phyloP scores from a whole-genome alignment of 2,888 invertebrate genomes.

The Stratiomys singularior region DNA sequence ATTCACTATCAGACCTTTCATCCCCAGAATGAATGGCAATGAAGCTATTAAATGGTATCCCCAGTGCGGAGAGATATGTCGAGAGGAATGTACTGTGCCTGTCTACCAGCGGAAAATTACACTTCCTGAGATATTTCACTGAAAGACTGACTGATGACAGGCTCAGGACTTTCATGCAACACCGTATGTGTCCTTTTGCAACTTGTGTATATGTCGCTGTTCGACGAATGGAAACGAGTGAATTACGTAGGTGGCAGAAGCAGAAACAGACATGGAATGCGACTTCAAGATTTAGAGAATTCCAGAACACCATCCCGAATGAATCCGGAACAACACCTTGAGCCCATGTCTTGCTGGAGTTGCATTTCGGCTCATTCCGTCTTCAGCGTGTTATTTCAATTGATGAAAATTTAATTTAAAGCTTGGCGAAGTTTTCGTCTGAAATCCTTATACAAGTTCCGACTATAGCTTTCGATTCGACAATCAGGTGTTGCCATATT shows the following conservation, averaged over 20 bases:
- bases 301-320: slow-evolving; percentile 12
- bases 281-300: not conserved
- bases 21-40: not conserved
- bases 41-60: not conserved
- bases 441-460: slow-evolving; percentile 1
- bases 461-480: not conserved
- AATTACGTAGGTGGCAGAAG: not conserved
- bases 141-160: slow-evolving; percentile 39
- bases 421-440: slow-evolving; percentile 43
- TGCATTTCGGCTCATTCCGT: not conserved
- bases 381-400: slow-evolving; percentile 44
- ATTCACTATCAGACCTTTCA: slow-evolving; percentile 1
- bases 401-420: slow-evolving; percentile 51
- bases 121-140: slow-evolving; percentile 1
- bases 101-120: slow-evolving; percentile 33
- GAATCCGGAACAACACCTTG: slow-evolving; percentile 7
- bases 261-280: not conserved
- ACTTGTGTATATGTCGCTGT: too few species aligned
- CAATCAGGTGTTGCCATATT: not conserved
- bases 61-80: not conserved
- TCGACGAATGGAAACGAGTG: not conserved
- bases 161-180: not conserved
- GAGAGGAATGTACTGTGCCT: not conserved
- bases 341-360: not conserved
- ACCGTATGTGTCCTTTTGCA: too few species aligned